Percentiles rank a stretch among this genome's conserved stretches.
These are phyloP conservation scores for Margaritifera margaritifera DNA, from an alignment of 2,888 invertebrate species.

Conservation along the genomic window DNA sequence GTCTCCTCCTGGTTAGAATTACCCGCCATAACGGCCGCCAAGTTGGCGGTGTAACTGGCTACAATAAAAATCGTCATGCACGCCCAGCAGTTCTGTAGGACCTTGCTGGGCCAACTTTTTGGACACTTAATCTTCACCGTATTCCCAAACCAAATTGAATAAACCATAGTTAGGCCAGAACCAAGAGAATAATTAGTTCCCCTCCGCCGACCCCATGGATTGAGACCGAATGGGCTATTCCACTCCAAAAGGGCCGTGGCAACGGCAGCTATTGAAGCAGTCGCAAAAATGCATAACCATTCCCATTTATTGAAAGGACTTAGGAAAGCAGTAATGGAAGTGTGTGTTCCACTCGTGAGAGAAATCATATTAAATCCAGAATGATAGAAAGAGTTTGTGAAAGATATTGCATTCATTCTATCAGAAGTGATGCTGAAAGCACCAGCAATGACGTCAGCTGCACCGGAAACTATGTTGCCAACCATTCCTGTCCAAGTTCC, in stretches of 20 bases:
- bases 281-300: conserved; percentile 93
- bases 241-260: conserved; percentile 94
- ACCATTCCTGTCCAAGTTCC: conserved; percentile 90
- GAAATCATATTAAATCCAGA: conserved; percentile 87
- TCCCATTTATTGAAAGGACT: conserved; percentile 90
- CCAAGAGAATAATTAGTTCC: conserved; percentile 94
- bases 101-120: conserved; percentile 97
- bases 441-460: conserved; percentile 92
- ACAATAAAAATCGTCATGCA: conserved; percentile 95
- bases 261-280: conserved; percentile 89
- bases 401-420: conserved; percentile 83
- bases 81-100: conserved; percentile 95
- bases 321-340: conserved; percentile 82
- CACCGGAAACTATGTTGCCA: conserved; percentile 87
- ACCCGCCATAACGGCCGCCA: conserved; percentile 92
- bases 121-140: conserved; percentile 95
- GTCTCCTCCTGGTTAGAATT: conserved; percentile 88
- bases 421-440: conserved; percentile 86
- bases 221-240: conserved; percentile 93
- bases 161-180: conserved; percentile 91
- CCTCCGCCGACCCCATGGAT: conserved; percentile 93
- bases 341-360: conserved; percentile 16
- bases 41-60: conserved; percentile 94
- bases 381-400: conserved; percentile 91
- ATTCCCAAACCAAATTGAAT: conserved; percentile 93